phyloP scores from a whole-genome alignment of 2,888 invertebrate genomes.

The Willowsia nigromaculata region DNA sequence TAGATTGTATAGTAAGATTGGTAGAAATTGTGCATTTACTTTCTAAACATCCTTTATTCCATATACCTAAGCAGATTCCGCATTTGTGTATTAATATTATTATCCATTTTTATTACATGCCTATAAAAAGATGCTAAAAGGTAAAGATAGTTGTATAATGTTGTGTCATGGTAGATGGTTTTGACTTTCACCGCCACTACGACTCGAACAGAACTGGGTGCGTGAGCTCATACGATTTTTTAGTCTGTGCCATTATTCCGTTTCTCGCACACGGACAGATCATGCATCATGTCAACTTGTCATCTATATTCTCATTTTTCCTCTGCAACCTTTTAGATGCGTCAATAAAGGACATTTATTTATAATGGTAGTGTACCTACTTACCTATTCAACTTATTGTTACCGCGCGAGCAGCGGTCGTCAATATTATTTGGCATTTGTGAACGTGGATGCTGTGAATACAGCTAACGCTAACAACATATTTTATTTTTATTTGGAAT shows the following conservation, averaged over 20 bases:
- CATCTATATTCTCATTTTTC: not conserved
- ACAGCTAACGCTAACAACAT: not conserved
- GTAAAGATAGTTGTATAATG: not conserved
- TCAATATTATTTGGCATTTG: not conserved
- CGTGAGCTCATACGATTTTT: conserved; percentile 54
- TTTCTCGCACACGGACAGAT: not conserved
- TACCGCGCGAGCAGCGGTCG: no score
- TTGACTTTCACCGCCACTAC: not conserved
- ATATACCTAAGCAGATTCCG: not conserved
- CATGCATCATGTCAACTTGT: conserved; percentile 33
- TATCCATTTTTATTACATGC: not conserved
- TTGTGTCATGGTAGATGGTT: not conserved
- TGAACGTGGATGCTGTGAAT: not conserved
- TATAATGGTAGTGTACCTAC: not conserved
- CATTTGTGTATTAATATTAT: not conserved
- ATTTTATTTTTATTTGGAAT: not conserved
- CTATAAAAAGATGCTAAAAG: not conserved
- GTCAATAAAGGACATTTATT: not conserved
- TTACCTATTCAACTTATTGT: not conserved
- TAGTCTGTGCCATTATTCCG: not conserved
- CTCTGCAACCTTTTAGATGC: not conserved
- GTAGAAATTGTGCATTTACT: not conserved
- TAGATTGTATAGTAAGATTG: no score
- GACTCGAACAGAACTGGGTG: not conserved
- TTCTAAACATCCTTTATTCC: not conserved